A percentile compares a stretch with the other conserved stretches of the same genome.
These are phyloP conservation scores for Thyatira batis DNA, from an alignment of 2,888 invertebrate species.

Conservation along the genomic window DNA sequence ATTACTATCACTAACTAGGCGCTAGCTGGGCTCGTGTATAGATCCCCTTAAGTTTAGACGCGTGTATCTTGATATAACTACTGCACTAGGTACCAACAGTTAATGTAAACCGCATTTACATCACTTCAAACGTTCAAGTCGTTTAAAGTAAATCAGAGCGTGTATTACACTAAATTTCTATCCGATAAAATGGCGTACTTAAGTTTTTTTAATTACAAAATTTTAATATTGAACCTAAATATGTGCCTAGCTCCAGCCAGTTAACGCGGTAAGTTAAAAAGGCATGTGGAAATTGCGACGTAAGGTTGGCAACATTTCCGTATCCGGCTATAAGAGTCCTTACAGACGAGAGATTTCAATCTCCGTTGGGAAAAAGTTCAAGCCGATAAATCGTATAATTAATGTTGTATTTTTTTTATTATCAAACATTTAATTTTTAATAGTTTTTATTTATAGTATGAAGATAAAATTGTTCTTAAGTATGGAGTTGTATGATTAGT, in stretches of 20 bases:
- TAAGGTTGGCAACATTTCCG: constrained; percentile 74
- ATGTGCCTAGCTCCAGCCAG: constrained; percentile 48
- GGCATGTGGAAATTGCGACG: constrained; percentile 79
- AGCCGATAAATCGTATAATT: constrained; percentile 22
- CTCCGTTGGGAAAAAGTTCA: constrained; percentile 55
- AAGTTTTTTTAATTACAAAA: constrained; percentile 60
- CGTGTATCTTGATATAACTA: constrained; percentile 1
- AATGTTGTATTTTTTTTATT: not conserved
- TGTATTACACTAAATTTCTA: constrained; percentile 24
- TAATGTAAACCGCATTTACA: constrained; percentile 32
- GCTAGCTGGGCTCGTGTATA: constrained; percentile 25
- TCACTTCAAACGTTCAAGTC: constrained; percentile 51
- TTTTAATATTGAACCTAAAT: constrained; percentile 65
- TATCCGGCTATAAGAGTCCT: constrained; percentile 68
- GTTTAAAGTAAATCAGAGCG: constrained; percentile 41
- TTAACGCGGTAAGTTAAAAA: constrained; percentile 72
- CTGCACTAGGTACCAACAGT: no score
- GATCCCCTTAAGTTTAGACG: constrained; percentile 38
- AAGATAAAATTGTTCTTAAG: no score
- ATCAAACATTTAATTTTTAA: not conserved
- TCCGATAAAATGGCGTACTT: constrained; percentile 47
- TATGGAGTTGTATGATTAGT: not conserved
- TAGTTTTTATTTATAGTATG: not conserved
- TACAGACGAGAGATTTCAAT: constrained; percentile 68
- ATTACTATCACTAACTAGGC: constrained; percentile 41